Conservation (phyloP, 2,113 vertebrate genomes). For the Oxyruncus cristatus region DNA sequence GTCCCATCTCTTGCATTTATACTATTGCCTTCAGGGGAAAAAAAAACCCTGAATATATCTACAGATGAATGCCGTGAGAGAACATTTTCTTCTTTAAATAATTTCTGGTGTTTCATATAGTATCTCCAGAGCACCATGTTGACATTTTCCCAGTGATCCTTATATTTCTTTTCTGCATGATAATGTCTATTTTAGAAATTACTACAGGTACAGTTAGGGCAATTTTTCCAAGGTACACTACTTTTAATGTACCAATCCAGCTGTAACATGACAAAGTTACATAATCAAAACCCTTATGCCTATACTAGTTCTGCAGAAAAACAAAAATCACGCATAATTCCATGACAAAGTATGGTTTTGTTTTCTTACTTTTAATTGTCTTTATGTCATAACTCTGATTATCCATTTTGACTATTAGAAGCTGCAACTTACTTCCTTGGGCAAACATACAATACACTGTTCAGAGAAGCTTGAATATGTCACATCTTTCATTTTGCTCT, state of each 20-base stretch:
- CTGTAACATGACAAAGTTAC: not conserved
- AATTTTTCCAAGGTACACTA: not conserved
- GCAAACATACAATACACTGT: fast-evolving
- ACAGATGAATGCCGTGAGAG: not conserved
- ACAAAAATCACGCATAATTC: not conserved
- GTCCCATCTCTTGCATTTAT: not conserved
- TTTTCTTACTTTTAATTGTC: not conserved
- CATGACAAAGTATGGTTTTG: not conserved
- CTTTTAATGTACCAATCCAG: not conserved
- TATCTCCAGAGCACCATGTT: not conserved
- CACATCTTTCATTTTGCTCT: not conserved
- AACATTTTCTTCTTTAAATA: not conserved
- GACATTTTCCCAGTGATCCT: not conserved
- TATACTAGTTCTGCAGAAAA: not conserved
- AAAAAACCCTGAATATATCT: not conserved
- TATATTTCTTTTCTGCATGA: not conserved
- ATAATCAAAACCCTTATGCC: not conserved
- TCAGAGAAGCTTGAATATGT: not conserved
- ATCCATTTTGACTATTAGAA: not conserved
- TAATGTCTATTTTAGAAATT: not conserved
- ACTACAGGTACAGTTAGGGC: not conserved
- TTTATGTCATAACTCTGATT: not conserved
- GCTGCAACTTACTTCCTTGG: not conserved
- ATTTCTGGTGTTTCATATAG: not conserved
- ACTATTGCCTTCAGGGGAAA: not conserved